phyloP scores from a whole-genome alignment of 64 coral and sea anemone species.

The Montipora cactus region DNA sequence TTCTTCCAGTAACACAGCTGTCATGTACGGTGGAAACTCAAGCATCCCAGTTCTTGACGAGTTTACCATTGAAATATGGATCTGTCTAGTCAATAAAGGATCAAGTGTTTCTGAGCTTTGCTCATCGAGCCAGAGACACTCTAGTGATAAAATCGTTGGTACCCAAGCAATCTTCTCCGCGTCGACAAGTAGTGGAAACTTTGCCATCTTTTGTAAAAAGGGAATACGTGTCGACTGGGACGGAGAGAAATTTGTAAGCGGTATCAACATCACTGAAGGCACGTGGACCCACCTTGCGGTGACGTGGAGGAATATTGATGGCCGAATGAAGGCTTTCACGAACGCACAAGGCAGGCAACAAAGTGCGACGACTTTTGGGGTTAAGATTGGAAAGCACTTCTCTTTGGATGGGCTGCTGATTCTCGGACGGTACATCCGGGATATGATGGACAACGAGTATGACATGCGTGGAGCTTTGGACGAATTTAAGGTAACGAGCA shows the following conservation, averaged over 20 bases:
- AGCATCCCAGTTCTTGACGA: slow-evolving; percentile 76
- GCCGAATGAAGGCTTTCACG: slow-evolving; percentile 66
- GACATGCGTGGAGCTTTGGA: slow-evolving; percentile 75
- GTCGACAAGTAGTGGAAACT: slow-evolving; percentile 29
- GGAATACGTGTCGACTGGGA: slow-evolving; percentile 59
- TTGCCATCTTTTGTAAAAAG: slow-evolving; percentile 73
- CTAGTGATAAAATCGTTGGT: neutral
- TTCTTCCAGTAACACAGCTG: slow-evolving; percentile 47
- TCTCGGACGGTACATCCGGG: slow-evolving; percentile 69
- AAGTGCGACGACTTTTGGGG: slow-evolving; percentile 50
- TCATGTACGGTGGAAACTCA: slow-evolving; percentile 47
- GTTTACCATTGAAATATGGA: slow-evolving; percentile 91
- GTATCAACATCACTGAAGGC: slow-evolving; percentile 70
- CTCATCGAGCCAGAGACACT: slow-evolving; percentile 1
- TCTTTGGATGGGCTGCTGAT: slow-evolving; percentile 65
- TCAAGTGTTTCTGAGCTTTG: slow-evolving; percentile 31
- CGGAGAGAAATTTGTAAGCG: slow-evolving; percentile 43
- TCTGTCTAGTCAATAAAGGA: slow-evolving; percentile 72
- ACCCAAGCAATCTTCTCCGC: slow-evolving; percentile 71
- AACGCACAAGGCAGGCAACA: slow-evolving; percentile 17
- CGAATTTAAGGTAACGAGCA: slow-evolving; percentile 46
- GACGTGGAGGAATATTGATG: slow-evolving; percentile 85
- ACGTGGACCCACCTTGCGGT: slow-evolving; percentile 84
- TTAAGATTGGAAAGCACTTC: slow-evolving; percentile 61
- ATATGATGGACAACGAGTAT: slow-evolving; percentile 64